Percentiles rank a stretch among this genome's conserved stretches.
These are phyloP conservation scores for Centroberyx gerrardi DNA, from an alignment of 2,797 vertebrate genomes.

Conservation along the genomic window DNA sequence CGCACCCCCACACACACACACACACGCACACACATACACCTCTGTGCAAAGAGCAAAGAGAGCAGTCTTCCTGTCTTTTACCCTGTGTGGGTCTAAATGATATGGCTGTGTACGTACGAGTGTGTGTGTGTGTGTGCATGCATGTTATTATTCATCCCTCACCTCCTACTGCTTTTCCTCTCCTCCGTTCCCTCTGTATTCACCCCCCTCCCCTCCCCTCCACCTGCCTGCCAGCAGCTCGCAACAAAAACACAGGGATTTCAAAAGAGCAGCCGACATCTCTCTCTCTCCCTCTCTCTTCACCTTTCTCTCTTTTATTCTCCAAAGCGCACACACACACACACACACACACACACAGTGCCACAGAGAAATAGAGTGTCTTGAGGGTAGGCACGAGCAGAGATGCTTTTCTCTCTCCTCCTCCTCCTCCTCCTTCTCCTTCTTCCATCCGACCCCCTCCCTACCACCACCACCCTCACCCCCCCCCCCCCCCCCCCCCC, in stretches of 20 bases:
- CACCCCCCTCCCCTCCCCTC: conserved; percentile 25
- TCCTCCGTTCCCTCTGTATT: conserved; percentile 42
- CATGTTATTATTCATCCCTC: conserved; percentile 78
- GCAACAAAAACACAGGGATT: conserved; percentile 77
- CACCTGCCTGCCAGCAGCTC: conserved; percentile 73
- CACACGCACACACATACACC: conserved; percentile 27
- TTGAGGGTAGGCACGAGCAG: conserved; percentile 77
- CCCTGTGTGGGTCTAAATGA: conserved; percentile 62
- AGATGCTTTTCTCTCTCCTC: conserved; percentile 53
- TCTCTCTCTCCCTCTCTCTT: conserved; percentile 60
- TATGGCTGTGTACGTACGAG: conserved; percentile 21
- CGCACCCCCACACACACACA: conserved; percentile 18
- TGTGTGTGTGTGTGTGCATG: conserved; percentile 30
- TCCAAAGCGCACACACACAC: conserved; percentile 43
- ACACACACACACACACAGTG: conserved; percentile 12
- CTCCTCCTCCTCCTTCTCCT: conserved; percentile 51
- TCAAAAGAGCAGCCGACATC: conserved; percentile 78
- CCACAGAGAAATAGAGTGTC: conserved; percentile 65
- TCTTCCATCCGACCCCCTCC: conserved; percentile 63
- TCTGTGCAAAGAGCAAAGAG: conserved; percentile 51
- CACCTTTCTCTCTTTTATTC: conserved; percentile 67
- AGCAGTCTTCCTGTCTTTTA: conserved; percentile 53
- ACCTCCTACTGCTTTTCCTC: conserved; percentile 67
- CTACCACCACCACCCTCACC: conserved; percentile 44
- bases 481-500: conserved; percentile 68